A percentile compares a stretch with the other conserved stretches of the same genome.
These are phyloP conservation scores for Passer domesticus DNA, from an alignment of 2,113 vertebrate genomes.

Conservation along the genomic window DNA sequence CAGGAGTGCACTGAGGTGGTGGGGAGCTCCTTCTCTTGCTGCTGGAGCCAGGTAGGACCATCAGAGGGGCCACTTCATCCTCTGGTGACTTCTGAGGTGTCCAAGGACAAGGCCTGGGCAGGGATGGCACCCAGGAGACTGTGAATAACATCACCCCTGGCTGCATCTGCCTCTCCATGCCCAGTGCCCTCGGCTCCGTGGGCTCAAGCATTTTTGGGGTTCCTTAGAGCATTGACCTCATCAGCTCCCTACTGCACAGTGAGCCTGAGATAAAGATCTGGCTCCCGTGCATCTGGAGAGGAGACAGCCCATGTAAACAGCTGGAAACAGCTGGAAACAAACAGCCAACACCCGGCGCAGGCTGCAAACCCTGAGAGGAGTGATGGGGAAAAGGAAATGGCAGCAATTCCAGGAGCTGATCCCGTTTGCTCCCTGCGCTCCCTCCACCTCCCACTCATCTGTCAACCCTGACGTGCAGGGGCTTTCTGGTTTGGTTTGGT, in stretches of 20 bases:
- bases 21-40: background rate
- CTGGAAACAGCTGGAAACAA: background rate
- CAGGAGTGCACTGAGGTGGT: background rate
- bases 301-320: background rate
- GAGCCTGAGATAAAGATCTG: background rate
- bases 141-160: background rate
- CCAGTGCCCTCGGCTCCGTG: background rate
- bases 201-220: fast-evolving
- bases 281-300: background rate
- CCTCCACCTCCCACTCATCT: background rate
- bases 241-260: background rate
- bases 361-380: background rate
- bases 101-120: background rate
- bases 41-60: background rate
- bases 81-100: background rate
- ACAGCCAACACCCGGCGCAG: background rate
- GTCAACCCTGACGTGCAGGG: background rate
- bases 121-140: background rate
- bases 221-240: background rate
- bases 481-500: background rate
- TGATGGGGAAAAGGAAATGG: background rate
- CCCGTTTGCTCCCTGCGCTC: background rate
- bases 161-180: background rate
- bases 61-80: background rate
- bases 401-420: background rate